Percentiles rank a stretch among this genome's conserved stretches.
phyloP scores from a whole-genome alignment of 2,888 invertebrate species.

The Archips xylosteana region DNA sequence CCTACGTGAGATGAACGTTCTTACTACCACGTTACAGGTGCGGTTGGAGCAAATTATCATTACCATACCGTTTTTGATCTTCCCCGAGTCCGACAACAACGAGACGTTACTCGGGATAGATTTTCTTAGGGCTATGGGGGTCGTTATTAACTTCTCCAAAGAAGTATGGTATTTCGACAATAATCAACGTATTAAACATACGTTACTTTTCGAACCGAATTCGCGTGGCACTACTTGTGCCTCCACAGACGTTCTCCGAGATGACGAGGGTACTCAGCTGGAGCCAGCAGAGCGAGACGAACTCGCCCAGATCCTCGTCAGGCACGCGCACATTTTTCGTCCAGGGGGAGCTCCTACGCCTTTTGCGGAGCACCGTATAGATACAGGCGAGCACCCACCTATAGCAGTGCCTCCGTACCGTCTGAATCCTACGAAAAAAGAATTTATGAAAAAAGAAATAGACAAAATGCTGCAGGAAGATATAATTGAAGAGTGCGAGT shows the following conservation, averaged over 20 bases:
- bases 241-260: not conserved
- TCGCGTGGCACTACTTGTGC: constrained; percentile 6
- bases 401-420: no score
- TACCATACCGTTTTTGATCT: not conserved
- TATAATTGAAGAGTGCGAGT: no score
- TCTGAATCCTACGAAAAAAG: no score
- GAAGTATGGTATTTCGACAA: constrained; percentile 4
- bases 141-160: constrained; percentile 3
- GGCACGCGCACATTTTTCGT: no score
- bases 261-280: not conserved
- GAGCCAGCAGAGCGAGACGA: not conserved
- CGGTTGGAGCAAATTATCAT: not conserved
- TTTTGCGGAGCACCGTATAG: no score
- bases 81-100: not conserved
- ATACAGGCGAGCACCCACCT: no score
- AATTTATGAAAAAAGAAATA: no score
- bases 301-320: no score
- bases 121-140: constrained; percentile 2
- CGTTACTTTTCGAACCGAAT: constrained; percentile 1
- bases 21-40: constrained; percentile 9
- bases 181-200: not conserved
- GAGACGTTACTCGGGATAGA: constrained; percentile 4
- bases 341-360: no score
- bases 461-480: no score
- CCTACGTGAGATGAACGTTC: not conserved